Conservation (phyloP, 2,888 invertebrate genomes). For the Microplitis deprimator region DNA sequence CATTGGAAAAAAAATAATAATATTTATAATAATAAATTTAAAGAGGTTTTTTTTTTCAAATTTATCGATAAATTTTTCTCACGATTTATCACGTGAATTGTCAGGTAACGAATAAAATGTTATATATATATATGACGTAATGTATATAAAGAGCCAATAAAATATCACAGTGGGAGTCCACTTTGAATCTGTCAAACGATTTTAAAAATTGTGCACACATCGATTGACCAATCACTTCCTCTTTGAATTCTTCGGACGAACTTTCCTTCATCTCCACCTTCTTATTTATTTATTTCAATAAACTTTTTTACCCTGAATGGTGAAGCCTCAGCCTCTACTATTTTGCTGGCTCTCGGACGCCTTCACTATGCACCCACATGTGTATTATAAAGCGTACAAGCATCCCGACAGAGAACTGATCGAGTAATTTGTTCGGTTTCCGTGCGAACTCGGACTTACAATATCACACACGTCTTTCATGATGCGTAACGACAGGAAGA, state of each 20-base stretch:
- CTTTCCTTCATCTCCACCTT: conserved; percentile 28
- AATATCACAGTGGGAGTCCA: conserved; percentile 31
- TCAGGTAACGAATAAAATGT: conserved; percentile 1
- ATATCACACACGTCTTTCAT: conserved; percentile 14
- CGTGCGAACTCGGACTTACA: conserved; percentile 25
- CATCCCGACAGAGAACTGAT: not conserved
- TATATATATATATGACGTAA: not conserved
- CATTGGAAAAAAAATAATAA: no score
- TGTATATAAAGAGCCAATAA: conserved; percentile 15
- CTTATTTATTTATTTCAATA: conserved; percentile 5
- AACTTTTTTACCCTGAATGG: conserved; percentile 14
- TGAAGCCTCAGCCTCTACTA: no score
- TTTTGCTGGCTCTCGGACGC: no score
- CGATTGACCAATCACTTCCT: conserved; percentile 35
- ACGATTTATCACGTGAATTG: not conserved
- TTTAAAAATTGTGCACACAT: conserved; percentile 26
- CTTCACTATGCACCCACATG: not conserved
- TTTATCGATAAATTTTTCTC: conserved; percentile 8
- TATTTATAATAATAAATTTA: no score
- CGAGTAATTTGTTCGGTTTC: conserved; percentile 38
- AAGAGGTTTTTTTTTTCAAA: no score
- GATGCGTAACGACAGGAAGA: conserved; percentile 20
- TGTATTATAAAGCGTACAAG: not conserved
- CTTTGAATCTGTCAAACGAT: conserved; percentile 18
- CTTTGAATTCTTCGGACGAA: conserved; percentile 14